phyloP scores from a whole-genome alignment of 1,140 invertebrate genomes.

The Drosophila sulfurigaster region DNA sequence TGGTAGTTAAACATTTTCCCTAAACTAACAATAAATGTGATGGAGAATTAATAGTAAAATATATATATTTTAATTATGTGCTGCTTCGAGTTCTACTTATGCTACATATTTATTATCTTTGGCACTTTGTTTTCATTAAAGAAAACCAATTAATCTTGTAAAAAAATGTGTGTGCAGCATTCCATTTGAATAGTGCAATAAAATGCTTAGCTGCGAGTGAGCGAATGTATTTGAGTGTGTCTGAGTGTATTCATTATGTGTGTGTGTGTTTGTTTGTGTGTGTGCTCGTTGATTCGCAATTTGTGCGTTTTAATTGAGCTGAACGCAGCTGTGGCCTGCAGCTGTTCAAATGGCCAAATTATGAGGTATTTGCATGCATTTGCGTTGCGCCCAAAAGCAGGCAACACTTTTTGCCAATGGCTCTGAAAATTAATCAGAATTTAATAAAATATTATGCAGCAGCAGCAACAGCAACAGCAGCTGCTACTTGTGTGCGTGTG shows the following conservation, averaged over 20 bases:
- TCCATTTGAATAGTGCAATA: constrained; percentile 47
- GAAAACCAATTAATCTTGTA: constrained; percentile 26
- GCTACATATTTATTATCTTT: constrained; percentile 9
- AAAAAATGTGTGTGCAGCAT: constrained; percentile 15
- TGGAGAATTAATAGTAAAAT: background rate
- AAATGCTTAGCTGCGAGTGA: constrained; percentile 46
- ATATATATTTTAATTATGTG: background rate
- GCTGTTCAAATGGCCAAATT: constrained; percentile 55
- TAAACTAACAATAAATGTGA: background rate
- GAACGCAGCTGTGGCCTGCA: constrained; percentile 57
- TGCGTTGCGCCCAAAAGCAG: constrained; percentile 56
- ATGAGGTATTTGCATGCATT: constrained; percentile 35
- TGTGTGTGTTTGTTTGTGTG: background rate
- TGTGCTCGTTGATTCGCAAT: constrained; percentile 59
- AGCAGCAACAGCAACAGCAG: constrained; percentile 5
- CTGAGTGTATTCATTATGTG: background rate
- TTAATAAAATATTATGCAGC: constrained; percentile 80
- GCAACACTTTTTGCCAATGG: constrained; percentile 57
- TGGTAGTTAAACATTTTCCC: background rate
- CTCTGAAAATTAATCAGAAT: constrained; percentile 75
- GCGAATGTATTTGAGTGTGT: constrained; percentile 24
- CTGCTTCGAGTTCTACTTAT: background rate
- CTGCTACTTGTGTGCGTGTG: background rate
- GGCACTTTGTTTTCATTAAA: constrained; percentile 14
- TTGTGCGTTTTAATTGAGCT: constrained; percentile 73